Evolutionary conservation across 2,888 invertebrate genomes (phyloP).

Genomic region (Deilephila porcellus): DNA sequence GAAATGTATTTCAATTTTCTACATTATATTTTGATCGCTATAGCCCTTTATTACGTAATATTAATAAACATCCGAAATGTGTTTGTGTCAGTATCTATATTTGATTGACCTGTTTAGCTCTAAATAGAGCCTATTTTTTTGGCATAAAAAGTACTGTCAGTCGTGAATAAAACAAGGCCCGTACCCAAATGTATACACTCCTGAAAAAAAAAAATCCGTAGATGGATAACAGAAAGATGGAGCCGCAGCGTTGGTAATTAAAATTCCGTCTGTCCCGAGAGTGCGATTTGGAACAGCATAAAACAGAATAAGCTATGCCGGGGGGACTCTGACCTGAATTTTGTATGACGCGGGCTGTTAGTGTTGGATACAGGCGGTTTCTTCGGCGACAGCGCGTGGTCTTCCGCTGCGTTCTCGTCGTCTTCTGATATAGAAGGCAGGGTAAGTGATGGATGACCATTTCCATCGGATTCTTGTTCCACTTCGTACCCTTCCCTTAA

Average conservation of each 20-base stretch:
- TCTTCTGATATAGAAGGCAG: constrained; percentile 98
- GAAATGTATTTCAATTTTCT: no score
- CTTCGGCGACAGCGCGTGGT: constrained; percentile 87
- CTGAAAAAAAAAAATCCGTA: neutral
- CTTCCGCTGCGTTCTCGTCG: constrained; percentile 94
- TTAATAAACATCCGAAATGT: no score
- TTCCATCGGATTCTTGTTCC: constrained; percentile 91
- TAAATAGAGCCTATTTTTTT: no score
- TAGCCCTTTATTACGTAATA: no score
- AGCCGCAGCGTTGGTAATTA: neutral
- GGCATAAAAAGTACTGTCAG: no score
- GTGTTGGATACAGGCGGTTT: constrained; percentile 85
- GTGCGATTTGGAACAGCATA: neutral
- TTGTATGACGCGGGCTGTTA: constrained; percentile 88
- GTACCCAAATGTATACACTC: neutral
- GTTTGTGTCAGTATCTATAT: no score
- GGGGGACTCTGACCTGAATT: constrained; percentile 73
- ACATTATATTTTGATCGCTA: no score
- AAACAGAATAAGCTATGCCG: neutral
- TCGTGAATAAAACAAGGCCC: no score
- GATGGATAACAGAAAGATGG: neutral
- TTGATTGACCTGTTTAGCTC: no score
- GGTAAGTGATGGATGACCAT: constrained; percentile 92
- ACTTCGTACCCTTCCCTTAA: constrained; percentile 96
- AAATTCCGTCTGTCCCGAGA: constrained; percentile 14